phyloP scores from a whole-genome alignment of 2,888 invertebrate species.

The Torymus texanus region DNA sequence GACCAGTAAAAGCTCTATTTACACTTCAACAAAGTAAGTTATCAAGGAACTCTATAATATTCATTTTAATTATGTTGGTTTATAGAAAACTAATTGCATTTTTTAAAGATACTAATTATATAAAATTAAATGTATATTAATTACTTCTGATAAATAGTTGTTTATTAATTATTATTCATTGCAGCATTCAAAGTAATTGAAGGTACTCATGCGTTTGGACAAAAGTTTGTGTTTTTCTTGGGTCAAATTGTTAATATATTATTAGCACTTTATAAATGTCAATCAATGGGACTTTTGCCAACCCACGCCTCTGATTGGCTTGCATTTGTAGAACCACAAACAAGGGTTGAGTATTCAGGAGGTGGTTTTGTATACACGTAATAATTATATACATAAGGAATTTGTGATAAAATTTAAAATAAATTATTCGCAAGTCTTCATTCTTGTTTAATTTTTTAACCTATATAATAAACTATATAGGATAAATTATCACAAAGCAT shows the following conservation, averaged over 20 bases:
- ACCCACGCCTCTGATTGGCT: slow-evolving; percentile 99
- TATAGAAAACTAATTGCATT: too few species aligned
- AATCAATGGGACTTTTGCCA: slow-evolving; percentile 97
- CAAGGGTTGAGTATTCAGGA: slow-evolving; percentile 89
- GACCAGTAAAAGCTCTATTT: slow-evolving; percentile 96
- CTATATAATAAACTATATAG: slow-evolving; percentile 13
- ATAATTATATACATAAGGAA: slow-evolving; percentile 46
- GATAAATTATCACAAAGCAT: slow-evolving; percentile 30
- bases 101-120: too few species aligned
- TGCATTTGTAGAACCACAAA: slow-evolving; percentile 95
- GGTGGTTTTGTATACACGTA: slow-evolving; percentile 80
- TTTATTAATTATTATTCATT: slow-evolving; percentile 51
- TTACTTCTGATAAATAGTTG: background rate
- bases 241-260: slow-evolving; percentile 95
- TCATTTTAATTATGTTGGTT: too few species aligned
- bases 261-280: slow-evolving; percentile 96
- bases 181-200: slow-evolving; percentile 94
- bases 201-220: slow-evolving; percentile 91
- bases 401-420: slow-evolving; percentile 44
- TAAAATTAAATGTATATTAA: too few species aligned
- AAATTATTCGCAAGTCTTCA: slow-evolving; percentile 39
- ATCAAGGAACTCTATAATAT: background rate
- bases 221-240: slow-evolving; percentile 94
- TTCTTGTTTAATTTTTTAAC: slow-evolving; percentile 8
- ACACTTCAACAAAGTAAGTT: slow-evolving; percentile 83